Percentiles rank a stretch among this genome's conserved stretches.
Evolutionary conservation across 2,113 vertebrate genomes (phyloP).

Genomic region (Nanorana parkeri): DNA sequence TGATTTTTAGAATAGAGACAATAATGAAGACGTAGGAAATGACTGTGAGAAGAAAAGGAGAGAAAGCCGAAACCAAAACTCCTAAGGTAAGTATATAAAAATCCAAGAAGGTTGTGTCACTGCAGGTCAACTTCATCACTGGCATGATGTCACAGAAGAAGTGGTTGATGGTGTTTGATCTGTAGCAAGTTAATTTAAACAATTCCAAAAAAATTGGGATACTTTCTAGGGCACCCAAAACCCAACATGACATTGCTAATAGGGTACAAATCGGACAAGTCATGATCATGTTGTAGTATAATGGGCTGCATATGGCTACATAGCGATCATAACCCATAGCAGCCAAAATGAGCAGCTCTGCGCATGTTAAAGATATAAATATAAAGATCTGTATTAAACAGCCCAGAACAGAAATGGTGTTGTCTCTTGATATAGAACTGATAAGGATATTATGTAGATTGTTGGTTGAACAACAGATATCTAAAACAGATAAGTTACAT

Average conservation of each 20-base stretch:
- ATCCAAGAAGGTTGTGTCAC: neutral
- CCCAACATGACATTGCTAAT: neutral
- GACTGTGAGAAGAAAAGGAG: neutral
- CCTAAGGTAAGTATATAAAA: neutral
- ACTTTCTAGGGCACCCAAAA: neutral
- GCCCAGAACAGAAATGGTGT: neutral
- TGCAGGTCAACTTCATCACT: neutral
- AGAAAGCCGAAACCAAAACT: neutral
- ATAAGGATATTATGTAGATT: neutral
- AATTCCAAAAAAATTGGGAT: neutral
- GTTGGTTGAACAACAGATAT: neutral
- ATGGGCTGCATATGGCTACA: neutral
- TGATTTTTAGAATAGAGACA: neutral
- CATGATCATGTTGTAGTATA: neutral
- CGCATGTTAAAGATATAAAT: neutral
- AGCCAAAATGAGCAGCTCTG: neutral
- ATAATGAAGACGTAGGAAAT: neutral
- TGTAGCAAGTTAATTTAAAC: neutral
- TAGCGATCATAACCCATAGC: neutral
- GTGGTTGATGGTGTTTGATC: neutral
- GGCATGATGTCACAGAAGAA: neutral
- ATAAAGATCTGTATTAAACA: neutral
- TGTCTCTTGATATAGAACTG: neutral
- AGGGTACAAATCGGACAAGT: neutral
- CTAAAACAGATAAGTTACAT: neutral